A percentile compares a stretch with the other conserved stretches of the same genome.
phyloP scores from a whole-genome alignment of 1,140 invertebrate genomes.

The silkworm (Bombyx mori) region ASM3026992v2 NC_085133.1:4736001-4736500 shows the following conservation, averaged over 20 bases:
- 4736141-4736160: too few species aligned
- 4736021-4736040: neutral
- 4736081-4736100: neutral
- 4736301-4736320: conserved; percentile 50
- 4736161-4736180: conserved; percentile 34
- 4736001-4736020: conserved; percentile 16
- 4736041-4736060: neutral
- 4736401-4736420: conserved; percentile 28
- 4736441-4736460: conserved; percentile 56
- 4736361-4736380: conserved; percentile 38
- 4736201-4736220: conserved; percentile 57
- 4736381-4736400: conserved; percentile 37
- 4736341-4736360: conserved; percentile 41
- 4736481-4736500: conserved; percentile 33
- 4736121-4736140: neutral
- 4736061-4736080: neutral
- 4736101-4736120: neutral
- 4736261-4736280: conserved; percentile 47
- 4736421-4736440: conserved; percentile 43
- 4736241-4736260: conserved; percentile 28
- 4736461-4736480: conserved; percentile 54
- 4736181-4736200: conserved; percentile 41
- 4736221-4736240: conserved; percentile 40
- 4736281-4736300: conserved; percentile 25
- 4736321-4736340: conserved; percentile 46